Base-by-base conservation (phyloP, 2,888 invertebrate genomes). In the Drosophila infuscata region DNA sequence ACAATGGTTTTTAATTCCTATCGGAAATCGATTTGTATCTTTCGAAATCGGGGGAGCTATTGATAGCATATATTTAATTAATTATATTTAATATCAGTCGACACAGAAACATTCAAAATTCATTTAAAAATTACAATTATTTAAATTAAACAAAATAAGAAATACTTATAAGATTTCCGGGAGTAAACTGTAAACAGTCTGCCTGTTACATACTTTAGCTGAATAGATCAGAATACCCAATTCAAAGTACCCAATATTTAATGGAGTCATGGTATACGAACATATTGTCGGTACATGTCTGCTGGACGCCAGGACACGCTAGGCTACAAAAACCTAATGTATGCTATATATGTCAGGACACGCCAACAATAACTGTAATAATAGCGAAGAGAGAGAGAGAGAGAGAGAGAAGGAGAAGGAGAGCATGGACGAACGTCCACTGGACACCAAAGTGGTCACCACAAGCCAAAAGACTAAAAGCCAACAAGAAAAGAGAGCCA, bases 351-450 rank as follows among this genome's bases (percentile, higher is more conserved):
- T 20, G 36, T 53, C 59, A 53, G 64, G 49, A 62, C 77, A 76
- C 54, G 77, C 35, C 62, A 68, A 32, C 82, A 79, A 74, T 70
- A 74, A 63, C 68, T 58, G 79, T 81, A 68, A 74, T 78, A 79
- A 79, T 74, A 81, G 70, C 79, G n/a, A 3, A 8, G 12, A 46
- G 12, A 11, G 7, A 20, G 12, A 3, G 43, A 7, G 7, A 3
- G 3, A 12, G 41, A 20, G n/a, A 43, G n/a, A 3, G 41, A n/a
- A n/a, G 11, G n/a, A 4, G n/a, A 6, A 9, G 7, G 20, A 46
- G 20, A 8, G 15, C 8, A 15, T 6, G 20, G 20, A 25, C 15
- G 8, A 46, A 46, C 20, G 46, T 20, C 20, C 46, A 43, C 11
- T 20, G 43, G 20, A 43, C 20, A 43, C 43, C 15, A 15, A 2